Evolutionary conservation across 2,113 vertebrate genomes (phyloP), one percentile per base, ranked within the genome.

Genomic region (Probosciger aterrimus): DNA sequence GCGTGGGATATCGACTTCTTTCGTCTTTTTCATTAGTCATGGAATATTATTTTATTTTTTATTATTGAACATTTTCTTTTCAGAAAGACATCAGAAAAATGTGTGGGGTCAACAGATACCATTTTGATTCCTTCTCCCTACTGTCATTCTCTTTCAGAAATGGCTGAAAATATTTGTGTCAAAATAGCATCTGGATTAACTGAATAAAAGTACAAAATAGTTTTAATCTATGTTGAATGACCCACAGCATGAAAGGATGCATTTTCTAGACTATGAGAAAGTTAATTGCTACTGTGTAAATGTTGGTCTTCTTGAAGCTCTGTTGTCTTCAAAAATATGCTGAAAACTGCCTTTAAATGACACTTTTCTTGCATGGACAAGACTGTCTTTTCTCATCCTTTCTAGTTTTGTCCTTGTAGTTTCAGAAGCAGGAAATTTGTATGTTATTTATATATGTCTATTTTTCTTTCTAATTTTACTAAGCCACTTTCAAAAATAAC

Each of bases 381-480:
- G 3, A 46, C 14, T 52, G 11, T 39, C 9, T 69, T 92, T 87
- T 57, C 41, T 67, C 82, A 12, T 46, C 46, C 14, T 39, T 80
- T 83, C 28, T 59, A 28, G 9, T 65, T 94, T 73, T 87, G 5
- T 59, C 5, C 4, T 70, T 47, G 7, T 82, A 8, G 22, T 53
- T 91, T 30, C 52, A 92, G 70, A 86, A 46, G 8, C 33, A 82
- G 64, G 67, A 81, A 46, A 31, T 28, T 8, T 76, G 14, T 55
- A 2, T 76, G 11, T 59, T 87, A 49, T 82, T 76, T 8, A 6
- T 18, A 2, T 69, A 18, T 67, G 18, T 70, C 49, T 95, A n/a
- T 70, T 93, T 95, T 91, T 70, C 18, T 90, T 82, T 53, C 67
- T 68, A 27, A 82, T 77, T 91, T 94, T 88, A 76, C 37, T 82